These are phyloP conservation scores for Meteorus sp. DNA, from an alignment of 1,140 invertebrate genomes.

Conservation along the genomic window DNA sequence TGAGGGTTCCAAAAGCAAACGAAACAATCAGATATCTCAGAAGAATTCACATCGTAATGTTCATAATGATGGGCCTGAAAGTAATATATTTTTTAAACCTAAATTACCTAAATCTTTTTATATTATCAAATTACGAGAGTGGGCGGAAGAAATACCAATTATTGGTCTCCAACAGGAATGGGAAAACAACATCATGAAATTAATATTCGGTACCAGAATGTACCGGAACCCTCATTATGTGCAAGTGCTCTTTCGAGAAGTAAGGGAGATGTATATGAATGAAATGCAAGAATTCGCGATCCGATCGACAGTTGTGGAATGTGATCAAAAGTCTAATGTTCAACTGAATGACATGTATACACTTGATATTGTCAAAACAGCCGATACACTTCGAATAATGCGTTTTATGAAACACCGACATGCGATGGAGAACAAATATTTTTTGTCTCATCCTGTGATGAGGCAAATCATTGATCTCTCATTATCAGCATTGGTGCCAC, in stretches of 20 bases:
- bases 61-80: too few relatives aligned
- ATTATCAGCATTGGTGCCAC: constrained; percentile 36
- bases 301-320: constrained; percentile 12
- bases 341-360: constrained; percentile 1
- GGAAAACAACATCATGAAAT: constrained; percentile 41
- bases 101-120: constrained; percentile 29
- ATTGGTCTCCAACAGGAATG: constrained; percentile 35
- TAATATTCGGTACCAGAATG: constrained; percentile 30
- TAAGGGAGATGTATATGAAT: constrained; percentile 40
- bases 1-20: too few relatives aligned
- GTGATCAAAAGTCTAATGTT: background rate
- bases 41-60: too few relatives aligned
- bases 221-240: constrained; percentile 10
- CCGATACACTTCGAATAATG: background rate
- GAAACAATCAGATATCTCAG: too few relatives aligned
- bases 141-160: constrained; percentile 32
- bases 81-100: constrained; percentile 21
- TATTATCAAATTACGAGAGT: constrained; percentile 31
- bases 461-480: constrained; percentile 40
- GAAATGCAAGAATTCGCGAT: constrained; percentile 41
- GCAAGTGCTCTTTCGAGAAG: constrained; percentile 36
- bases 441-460: constrained; percentile 45
- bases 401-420: constrained; percentile 34
- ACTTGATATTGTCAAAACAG: background rate
- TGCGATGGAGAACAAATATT: constrained; percentile 40